These are phyloP conservation scores for Hypercompe scribonia DNA, from an alignment of 2,888 invertebrate species.

Conservation along the genomic window DNA sequence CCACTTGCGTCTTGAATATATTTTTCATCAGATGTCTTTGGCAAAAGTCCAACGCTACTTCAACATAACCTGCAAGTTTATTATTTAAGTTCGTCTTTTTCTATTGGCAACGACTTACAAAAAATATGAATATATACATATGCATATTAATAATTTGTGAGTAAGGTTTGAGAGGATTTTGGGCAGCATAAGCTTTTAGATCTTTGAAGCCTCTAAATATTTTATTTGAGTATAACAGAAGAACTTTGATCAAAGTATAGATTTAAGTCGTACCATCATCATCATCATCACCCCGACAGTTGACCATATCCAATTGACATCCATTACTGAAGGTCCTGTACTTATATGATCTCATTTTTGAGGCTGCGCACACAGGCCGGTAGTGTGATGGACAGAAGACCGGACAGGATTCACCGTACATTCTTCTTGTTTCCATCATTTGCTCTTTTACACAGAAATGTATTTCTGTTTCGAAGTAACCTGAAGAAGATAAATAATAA, in stretches of 20 bases:
- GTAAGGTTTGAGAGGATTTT: too few species aligned
- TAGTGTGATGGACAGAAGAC: slow-evolving; percentile 76
- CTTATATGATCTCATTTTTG: slow-evolving; percentile 59
- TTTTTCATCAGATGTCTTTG: slow-evolving; percentile 76
- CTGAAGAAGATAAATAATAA: slow-evolving; percentile 49
- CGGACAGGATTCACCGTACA: slow-evolving; percentile 74
- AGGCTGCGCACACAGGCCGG: slow-evolving; percentile 74
- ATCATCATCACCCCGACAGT: slow-evolving; percentile 78
- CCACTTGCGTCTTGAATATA: slow-evolving; percentile 69
- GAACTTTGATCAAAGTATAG: background rate
- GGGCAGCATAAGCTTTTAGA: too few species aligned
- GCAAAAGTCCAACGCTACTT: slow-evolving; percentile 74
- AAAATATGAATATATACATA: too few species aligned
- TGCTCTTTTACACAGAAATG: slow-evolving; percentile 68
- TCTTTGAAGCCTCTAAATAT: too few species aligned
- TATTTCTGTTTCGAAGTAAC: slow-evolving; percentile 59
- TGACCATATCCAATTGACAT: slow-evolving; percentile 77
- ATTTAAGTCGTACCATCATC: slow-evolving; percentile 42
- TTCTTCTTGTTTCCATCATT: slow-evolving; percentile 45
- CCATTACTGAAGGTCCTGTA: slow-evolving; percentile 74
- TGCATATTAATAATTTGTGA: too few species aligned
- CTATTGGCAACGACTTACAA: too few species aligned
- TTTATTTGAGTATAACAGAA: background rate
- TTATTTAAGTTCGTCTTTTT: background rate
- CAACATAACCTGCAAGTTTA: slow-evolving; percentile 65